Evolutionary conservation across 2,888 invertebrate genomes (phyloP), one percentile per base, ranked within the genome.

Genomic region (Nymphalis urticae): DNA sequence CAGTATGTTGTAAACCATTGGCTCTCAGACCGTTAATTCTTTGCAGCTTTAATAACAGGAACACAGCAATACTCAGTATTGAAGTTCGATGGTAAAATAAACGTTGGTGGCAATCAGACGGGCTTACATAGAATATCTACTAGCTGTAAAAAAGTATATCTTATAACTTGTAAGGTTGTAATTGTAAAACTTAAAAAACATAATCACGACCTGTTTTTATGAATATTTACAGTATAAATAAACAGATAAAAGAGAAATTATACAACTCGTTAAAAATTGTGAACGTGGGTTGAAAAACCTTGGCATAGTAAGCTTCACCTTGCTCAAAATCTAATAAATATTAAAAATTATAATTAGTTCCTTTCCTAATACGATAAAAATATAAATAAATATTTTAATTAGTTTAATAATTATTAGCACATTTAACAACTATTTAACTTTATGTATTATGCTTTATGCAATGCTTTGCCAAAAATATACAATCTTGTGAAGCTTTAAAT

Each of bases 221-320:
- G 7, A 19, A 36, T 42, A 13, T 0, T n/a, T 19, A 56, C 17
- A 19, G 36, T 10, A 42, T 16, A 42, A 58, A n/a, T 19, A 56
- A 9, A 27, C 1, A 21, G n/a, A 10, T 19, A 24, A 21, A 5
- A 50, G 21, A 13, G 50, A 19, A n/a, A 19, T 54, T 48, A 62
- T 48, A 36, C 17, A 66, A 56, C 48, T 19, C 17, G 36, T 56
- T 54, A 6, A 54, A 50, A 56, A n/a, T 54, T 54, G 62, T 58
- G 56, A 61, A 53, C 58, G 56, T 62, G 64, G 24, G 36, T 59
- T 32, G 58, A 24, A 1, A 21, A 62, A 51, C 69, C 69, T 69
- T 69, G 69, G 58, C 65, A 59, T 58, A 69, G 54, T 60, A 48
- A 17, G 53, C 53, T 47, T 62, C 24, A 62, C 69, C 65, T 69